phyloP scores from a whole-genome alignment of 2,797 vertebrate species.

The Cirrhinus mrigala region DNA sequence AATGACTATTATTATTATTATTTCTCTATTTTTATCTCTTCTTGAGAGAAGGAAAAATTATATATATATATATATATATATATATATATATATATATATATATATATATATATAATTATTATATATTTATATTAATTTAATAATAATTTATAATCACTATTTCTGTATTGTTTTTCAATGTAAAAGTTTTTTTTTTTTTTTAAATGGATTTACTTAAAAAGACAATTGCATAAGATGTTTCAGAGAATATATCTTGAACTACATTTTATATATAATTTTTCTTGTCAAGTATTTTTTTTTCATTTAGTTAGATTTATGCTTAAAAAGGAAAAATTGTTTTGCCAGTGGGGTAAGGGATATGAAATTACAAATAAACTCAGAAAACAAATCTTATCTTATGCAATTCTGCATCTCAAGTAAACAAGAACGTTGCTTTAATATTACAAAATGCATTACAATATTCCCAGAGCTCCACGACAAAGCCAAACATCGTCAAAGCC shows the following conservation, averaged over 20 bases:
- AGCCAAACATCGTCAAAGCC: constrained; percentile 1
- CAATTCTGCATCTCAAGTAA: neutral
- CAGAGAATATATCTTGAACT: neutral
- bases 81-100: too few relatives aligned
- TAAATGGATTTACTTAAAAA: neutral
- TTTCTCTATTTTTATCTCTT: too few relatives aligned
- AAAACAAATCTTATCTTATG: neutral
- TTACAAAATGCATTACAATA: neutral
- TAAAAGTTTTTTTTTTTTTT: neutral
- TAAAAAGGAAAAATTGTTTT: neutral
- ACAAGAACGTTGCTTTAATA: constrained; percentile 22
- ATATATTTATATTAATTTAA: too few relatives aligned
- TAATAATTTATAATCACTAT: too few relatives aligned
- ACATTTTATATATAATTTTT: neutral
- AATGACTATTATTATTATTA: too few relatives aligned
- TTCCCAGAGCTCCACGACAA: constrained; percentile 5
- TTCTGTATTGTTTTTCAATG: neutral
- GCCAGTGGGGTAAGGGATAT: neutral
- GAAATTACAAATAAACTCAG: neutral
- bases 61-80: too few relatives aligned
- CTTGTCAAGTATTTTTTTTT: neutral
- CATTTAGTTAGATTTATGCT: neutral
- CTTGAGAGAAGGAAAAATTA: too few relatives aligned
- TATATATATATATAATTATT: too few relatives aligned
- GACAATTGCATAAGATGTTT: neutral